Evolutionary conservation across 2,888 invertebrate genomes (phyloP), one percentile per base, ranked within the genome.

Genomic region (Netelia virgata): DNA sequence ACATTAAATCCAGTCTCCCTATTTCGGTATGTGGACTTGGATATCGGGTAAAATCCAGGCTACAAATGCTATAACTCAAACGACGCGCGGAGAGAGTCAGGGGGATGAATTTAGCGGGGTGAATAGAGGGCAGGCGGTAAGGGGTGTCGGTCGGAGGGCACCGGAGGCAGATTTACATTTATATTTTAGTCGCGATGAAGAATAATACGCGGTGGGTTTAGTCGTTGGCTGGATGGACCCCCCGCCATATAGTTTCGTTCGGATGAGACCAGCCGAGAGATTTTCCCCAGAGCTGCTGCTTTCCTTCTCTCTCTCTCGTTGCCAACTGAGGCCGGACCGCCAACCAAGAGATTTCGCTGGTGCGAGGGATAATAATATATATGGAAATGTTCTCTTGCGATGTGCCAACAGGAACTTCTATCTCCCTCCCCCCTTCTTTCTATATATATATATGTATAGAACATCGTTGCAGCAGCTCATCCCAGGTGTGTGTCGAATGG

Each of bases 341-440:
- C 64, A 79, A 73, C 76, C 77, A 64, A 76, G 84, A 82, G 68
- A 79, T 82, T 68, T 82, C 57, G 76, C 63, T 47, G 72, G 47
- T 74, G 43, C 73, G 61, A 50, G 5, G 82, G 72, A 80, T 82
- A 89, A 89, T 89, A 89, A 88, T 90, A 89, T 88, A 88, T 88
- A 88, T 88, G 89, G 87, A 88, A 89, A 90, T 89, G 85, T 88
- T 87, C 86, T 79, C 76, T 82, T 77, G 83, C 79, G 75, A 47
- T 82, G 78, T 69, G 86, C 85, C 83, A 64, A 76, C 55, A 80
- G 69, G 28, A 70, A 28, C 68, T 36, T 14, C 6, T 57, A 57
- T 59, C 55, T 9, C 20, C 36, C n/a, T 20, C 23, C 6, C 41
- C 16, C 3, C 18, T 3, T 28, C 3, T 28, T 1, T 28, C 28